Evolutionary conservation across 1,140 invertebrate species (phyloP).

Genomic region (Druon quercuslanigerum): DNA sequence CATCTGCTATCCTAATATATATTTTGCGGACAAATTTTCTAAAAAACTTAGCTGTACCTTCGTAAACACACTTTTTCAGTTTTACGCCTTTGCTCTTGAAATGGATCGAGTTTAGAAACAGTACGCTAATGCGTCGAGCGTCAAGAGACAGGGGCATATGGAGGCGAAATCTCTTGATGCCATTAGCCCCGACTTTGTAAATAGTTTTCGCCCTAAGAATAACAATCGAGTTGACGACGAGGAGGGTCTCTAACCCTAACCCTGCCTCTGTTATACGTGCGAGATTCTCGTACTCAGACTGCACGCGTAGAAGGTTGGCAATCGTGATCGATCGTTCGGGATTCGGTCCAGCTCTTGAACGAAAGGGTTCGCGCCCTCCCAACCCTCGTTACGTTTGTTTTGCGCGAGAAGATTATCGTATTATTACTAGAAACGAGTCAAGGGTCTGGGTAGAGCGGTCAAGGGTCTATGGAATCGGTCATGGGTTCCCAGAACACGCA

Average conservation of each 20-base stretch:
- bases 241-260: slow-evolving; percentile 45
- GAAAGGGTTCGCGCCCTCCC: slow-evolving; percentile 36
- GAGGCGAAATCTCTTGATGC: slow-evolving; percentile 68
- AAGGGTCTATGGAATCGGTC: neutral
- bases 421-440: slow-evolving; percentile 32
- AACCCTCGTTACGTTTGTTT: slow-evolving; percentile 28
- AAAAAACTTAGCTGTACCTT: too few species aligned
- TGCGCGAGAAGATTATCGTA: slow-evolving; percentile 25
- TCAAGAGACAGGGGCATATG: slow-evolving; percentile 49
- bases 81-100: slow-evolving; percentile 47
- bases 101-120: slow-evolving; percentile 50
- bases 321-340: slow-evolving; percentile 28
- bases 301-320: slow-evolving; percentile 9
- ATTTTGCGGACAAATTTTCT: neutral
- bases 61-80: neutral
- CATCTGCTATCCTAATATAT: neutral
- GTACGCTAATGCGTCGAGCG: slow-evolving; percentile 50
- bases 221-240: slow-evolving; percentile 59
- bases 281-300: neutral
- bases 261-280: slow-evolving; percentile 13
- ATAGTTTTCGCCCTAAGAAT: slow-evolving; percentile 71
- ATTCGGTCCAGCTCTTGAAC: slow-evolving; percentile 33
- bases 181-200: slow-evolving; percentile 72
- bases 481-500: slow-evolving; percentile 17
- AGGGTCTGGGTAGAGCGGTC: neutral